Base-by-base conservation (phyloP, 2,888 invertebrate genomes). In the Cartodere bifasciata region DNA sequence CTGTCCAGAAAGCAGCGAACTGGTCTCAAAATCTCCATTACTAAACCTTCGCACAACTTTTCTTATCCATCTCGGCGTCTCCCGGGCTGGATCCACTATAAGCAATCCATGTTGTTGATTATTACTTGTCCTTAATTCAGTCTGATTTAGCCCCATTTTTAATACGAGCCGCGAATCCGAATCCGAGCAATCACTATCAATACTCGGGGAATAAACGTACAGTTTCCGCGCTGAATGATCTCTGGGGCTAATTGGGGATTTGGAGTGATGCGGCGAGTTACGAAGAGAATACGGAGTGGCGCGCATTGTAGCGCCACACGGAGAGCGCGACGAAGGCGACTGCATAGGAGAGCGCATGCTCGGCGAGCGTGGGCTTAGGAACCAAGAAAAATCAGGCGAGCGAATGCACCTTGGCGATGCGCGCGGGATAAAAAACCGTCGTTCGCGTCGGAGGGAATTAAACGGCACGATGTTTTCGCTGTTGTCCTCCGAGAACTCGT, bases 401-500 rank as follows among this genome's bases (percentile, higher is more conserved):
- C 54, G 49, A 13, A 57, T 49, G 28, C 45, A 53, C 31, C 51
- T 52, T 23, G 32, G 48, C 26, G 55, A 52, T 3, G 53, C 48
- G 13, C 53, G 48, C 36, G 51, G 50, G 16, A 56, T 42, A 41
- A 50, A 58, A 40, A 50, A 59, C 13, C 56, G 47, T 3, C 58
- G 44, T 39, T 62, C 62, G 3, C 56, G 50, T 9, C 73, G 58
- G 41, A 73, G 52, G n/a, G 72, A 70, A 48, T 73, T 66, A 50
- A 72, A 74, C 23, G 73, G 73, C 21, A 73, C 70, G 28, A 74
- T 74, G 47, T 74, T 74, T 46, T 73, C 73, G 47, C 69, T 72
- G 35, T 62, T 62, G 38, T 85, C 85, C 46, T 86, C 87, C 1
- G 82, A 83, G 51, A 90, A 88, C 51, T 88, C 88, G 52, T 90